These are phyloP conservation scores for Neogobius melanostomus DNA, from an alignment of 2,113 vertebrate genomes.

Conservation along the genomic window DNA sequence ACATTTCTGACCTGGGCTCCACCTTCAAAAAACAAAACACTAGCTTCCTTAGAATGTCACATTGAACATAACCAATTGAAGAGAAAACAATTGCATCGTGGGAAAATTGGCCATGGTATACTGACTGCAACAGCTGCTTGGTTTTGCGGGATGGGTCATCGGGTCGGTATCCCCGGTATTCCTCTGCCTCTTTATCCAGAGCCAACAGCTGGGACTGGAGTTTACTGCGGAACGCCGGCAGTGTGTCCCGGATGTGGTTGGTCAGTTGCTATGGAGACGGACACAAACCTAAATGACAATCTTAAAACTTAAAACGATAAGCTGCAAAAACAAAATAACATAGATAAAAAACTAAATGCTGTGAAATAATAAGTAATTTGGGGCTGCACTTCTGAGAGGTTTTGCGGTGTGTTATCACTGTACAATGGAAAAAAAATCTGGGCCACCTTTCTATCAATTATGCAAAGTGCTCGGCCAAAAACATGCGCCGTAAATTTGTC, in stretches of 20 bases:
- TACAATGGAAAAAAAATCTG: conserved; percentile 28
- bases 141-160: conserved; percentile 95
- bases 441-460: conserved; percentile 44
- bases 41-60: background rate
- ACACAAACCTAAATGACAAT: conserved; percentile 21
- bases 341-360: too few relatives aligned
- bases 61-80: background rate
- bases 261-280: conserved; percentile 85
- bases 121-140: conserved; percentile 91
- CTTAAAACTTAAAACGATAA: background rate
- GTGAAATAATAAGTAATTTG: conserved; percentile 12
- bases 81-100: background rate
- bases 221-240: conserved; percentile 90
- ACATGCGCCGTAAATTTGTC: conserved; percentile 21
- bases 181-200: conserved; percentile 92
- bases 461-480: conserved; percentile 44
- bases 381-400: conserved; percentile 13
- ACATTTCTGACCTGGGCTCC: too few relatives aligned
- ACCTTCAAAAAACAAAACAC: too few relatives aligned
- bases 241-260: conserved; percentile 93
- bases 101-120: conserved; percentile 40
- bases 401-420: conserved; percentile 15
- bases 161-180: conserved; percentile 89
- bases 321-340: too few relatives aligned
- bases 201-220: conserved; percentile 89